Conservation (phyloP, 2,113 vertebrate genomes). For the Lepus timidus region DNA sequence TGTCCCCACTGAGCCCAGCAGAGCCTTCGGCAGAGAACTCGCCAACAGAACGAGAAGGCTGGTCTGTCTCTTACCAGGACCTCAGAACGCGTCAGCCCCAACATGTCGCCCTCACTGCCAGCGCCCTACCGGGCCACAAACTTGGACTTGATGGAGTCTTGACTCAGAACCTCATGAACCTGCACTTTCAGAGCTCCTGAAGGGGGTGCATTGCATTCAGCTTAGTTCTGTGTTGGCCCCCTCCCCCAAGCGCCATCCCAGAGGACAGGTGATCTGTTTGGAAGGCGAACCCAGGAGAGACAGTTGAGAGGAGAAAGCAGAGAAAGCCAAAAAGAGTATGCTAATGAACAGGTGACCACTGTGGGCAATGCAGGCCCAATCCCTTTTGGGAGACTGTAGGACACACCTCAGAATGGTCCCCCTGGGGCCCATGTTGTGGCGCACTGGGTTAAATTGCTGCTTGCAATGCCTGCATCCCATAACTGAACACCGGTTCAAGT, state of each 20-base stretch:
- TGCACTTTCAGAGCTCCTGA: neutral
- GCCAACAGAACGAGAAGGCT: neutral
- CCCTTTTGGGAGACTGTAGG: neutral
- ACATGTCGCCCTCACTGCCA: neutral
- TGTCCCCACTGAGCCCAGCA: neutral
- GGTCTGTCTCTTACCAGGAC: neutral
- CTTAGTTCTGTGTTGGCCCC: neutral
- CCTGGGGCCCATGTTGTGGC: too few species aligned
- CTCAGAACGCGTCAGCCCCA: neutral
- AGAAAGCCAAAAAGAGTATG: neutral
- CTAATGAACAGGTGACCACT: neutral
- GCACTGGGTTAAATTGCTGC: too few species aligned
- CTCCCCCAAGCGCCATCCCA: neutral
- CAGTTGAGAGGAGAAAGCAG: neutral
- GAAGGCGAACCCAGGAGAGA: conserved; percentile 18
- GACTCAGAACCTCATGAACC: neutral
- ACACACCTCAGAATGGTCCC: neutral
- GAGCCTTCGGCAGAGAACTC: neutral
- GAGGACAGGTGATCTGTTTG: neutral
- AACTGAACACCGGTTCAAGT: too few species aligned
- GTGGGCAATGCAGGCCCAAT: neutral
- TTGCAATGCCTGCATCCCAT: too few species aligned
- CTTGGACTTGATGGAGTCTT: neutral
- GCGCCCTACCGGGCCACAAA: neutral
- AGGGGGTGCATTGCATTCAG: neutral